phyloP scores from a whole-genome alignment of 2,113 vertebrate species.

The Naja naja region DNA sequence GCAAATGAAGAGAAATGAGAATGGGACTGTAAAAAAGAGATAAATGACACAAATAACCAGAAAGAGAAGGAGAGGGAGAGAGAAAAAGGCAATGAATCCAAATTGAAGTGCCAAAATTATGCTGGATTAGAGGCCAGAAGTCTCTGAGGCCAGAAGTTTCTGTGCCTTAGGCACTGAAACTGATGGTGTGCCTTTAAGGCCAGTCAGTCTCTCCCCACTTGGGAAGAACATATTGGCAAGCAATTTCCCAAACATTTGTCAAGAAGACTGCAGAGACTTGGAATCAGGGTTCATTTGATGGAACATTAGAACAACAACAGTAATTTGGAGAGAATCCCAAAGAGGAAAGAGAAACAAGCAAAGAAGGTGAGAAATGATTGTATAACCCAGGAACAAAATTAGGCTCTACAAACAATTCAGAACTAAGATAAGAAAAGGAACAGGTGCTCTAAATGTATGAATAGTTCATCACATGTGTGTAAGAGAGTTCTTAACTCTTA shows the following conservation, averaged over 20 bases:
- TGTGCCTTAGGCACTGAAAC: background rate
- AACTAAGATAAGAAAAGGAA: background rate
- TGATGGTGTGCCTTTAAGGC: background rate
- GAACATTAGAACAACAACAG: background rate
- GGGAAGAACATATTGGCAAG: background rate
- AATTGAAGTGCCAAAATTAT: background rate
- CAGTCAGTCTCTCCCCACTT: background rate
- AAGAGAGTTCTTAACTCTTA: background rate
- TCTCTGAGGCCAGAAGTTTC: background rate
- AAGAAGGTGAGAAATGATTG: background rate
- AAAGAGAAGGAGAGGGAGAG: background rate
- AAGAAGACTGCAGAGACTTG: background rate
- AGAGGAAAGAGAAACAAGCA: background rate
- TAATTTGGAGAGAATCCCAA: background rate
- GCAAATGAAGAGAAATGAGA: background rate
- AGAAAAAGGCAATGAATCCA: background rate
- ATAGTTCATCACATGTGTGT: no score
- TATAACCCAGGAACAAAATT: background rate
- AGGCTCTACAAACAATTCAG: background rate
- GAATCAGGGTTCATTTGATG: background rate
- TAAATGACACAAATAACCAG: background rate
- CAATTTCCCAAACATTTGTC: background rate
- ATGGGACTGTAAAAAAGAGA: background rate
- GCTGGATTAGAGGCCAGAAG: background rate
- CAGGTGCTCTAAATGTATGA: background rate